phyloP scores from a whole-genome alignment of 92 coral and sea anemone species.

The Epizoanthus rinbou region DNA sequence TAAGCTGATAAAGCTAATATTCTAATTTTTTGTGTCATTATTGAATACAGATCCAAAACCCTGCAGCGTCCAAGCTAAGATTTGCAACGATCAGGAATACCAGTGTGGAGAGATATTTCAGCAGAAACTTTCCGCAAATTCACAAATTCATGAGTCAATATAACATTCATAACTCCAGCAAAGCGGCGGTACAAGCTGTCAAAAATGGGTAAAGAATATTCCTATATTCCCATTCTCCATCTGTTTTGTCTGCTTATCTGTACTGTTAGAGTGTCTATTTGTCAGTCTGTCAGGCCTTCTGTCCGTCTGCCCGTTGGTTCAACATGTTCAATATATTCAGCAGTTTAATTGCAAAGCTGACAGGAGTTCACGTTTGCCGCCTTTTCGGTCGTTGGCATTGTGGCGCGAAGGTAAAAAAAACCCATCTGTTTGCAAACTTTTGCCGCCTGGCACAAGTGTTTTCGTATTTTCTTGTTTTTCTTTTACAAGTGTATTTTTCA shows the following conservation, averaged over 20 bases:
- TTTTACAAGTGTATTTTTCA: too few species aligned
- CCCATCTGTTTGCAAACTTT: too few species aligned
- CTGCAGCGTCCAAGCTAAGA: slow-evolving; percentile 45
- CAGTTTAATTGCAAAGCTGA: too few species aligned
- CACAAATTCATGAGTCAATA: slow-evolving; percentile 54
- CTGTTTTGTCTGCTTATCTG: neutral
- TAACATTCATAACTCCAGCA: slow-evolving; percentile 44
- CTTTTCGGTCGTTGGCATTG: too few species aligned
- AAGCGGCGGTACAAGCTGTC: slow-evolving; percentile 58
- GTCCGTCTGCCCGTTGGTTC: neutral
- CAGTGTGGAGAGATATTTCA: slow-evolving; percentile 65
- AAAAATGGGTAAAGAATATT: slow-evolving; percentile 44
- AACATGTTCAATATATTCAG: too few species aligned
- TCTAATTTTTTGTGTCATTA: neutral
- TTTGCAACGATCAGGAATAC: slow-evolving; percentile 61
- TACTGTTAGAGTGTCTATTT: neutral
- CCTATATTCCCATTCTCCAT: neutral
- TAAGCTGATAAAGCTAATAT: too few species aligned
- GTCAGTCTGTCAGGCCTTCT: neutral
- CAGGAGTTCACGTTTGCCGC: too few species aligned
- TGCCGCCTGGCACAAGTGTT: too few species aligned
- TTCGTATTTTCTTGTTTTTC: too few species aligned
- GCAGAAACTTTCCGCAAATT: slow-evolving; percentile 54
- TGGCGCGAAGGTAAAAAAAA: too few species aligned
- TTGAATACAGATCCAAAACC: slow-evolving; percentile 52